phyloP scores from a whole-genome alignment of 2,797 vertebrate genomes.

The Syndactyla subalaris region DNA sequence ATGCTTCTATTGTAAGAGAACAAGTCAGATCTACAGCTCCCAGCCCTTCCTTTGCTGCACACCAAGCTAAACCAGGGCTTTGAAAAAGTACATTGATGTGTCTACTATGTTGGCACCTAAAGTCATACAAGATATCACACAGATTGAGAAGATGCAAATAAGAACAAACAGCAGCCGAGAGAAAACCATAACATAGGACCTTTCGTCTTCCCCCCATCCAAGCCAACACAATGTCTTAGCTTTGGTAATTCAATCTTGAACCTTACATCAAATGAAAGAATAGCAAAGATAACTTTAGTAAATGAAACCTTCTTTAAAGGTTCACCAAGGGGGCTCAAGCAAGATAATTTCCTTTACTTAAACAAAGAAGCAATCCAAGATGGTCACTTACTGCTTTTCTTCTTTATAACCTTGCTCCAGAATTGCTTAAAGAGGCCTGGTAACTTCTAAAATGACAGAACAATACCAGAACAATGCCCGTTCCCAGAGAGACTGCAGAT shows the following conservation, averaged over 20 bases:
- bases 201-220: not conserved
- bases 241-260: not conserved
- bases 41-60: not conserved
- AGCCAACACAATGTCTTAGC: not conserved
- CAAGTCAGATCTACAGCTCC: not conserved
- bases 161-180: not conserved
- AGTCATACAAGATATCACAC: not conserved
- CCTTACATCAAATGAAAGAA: not conserved
- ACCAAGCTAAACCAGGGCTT: not conserved
- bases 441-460: not conserved
- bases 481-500: not conserved
- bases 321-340: not conserved
- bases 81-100: not conserved
- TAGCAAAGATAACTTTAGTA: not conserved
- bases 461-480: not conserved
- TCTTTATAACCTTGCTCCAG: not conserved
- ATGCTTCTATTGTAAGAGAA: not conserved
- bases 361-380: not conserved
- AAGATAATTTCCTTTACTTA: not conserved
- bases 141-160: not conserved
- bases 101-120: not conserved
- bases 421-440: not conserved
- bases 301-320: not conserved
- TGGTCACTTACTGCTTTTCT: not conserved
- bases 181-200: not conserved